Percentiles rank a stretch among this genome's conserved stretches.
Evolutionary conservation across 2,797 vertebrate genomes (phyloP).

Genomic region (Pseudochirops cupreus): DNA sequence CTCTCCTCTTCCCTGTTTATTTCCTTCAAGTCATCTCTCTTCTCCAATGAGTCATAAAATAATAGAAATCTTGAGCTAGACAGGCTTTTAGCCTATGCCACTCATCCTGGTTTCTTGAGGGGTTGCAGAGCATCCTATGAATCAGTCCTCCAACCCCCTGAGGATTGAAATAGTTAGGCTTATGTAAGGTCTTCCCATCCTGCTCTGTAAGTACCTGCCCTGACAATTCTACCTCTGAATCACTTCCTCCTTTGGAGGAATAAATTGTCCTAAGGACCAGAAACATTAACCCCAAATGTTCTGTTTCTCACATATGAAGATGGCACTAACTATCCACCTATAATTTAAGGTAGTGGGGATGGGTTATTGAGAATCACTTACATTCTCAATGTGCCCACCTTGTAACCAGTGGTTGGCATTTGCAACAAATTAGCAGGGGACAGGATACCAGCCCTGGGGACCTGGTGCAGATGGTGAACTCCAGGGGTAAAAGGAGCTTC

Average conservation of each 20-base stretch:
- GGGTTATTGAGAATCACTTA: not conserved
- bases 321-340: not conserved
- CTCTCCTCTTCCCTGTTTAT: not conserved
- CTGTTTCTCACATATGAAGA: not conserved
- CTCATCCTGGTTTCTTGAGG: not conserved
- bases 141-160: not conserved
- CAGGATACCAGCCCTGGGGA: not conserved
- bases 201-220: accelerated
- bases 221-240: accelerated
- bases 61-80: not conserved
- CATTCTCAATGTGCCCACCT: not conserved
- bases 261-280: not conserved
- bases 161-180: not conserved
- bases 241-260: not conserved
- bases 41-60: not conserved
- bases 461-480: not conserved
- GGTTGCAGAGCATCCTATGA: not conserved
- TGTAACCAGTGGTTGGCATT: not conserved
- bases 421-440: not conserved
- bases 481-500: not conserved
- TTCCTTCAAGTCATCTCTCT: not conserved
- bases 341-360: not conserved
- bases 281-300: not conserved
- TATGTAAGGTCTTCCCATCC: not conserved
- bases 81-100: not conserved